These are phyloP conservation scores for Thereva unica DNA, from an alignment of 2,888 invertebrate species.

Conservation along the genomic window DNA sequence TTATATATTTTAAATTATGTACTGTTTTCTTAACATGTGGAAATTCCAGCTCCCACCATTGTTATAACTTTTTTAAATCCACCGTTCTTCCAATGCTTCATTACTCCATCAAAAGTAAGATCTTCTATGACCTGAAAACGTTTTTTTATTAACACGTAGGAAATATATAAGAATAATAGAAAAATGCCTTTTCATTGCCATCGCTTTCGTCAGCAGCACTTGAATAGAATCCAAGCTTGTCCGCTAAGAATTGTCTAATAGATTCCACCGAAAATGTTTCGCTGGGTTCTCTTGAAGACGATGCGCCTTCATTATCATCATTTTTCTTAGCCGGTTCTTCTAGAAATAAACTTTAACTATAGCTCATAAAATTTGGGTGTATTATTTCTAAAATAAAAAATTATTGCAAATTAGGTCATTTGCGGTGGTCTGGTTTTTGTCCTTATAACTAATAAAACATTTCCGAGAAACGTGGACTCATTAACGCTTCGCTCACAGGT, in stretches of 20 bases:
- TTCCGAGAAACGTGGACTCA: too few relatives aligned
- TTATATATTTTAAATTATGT: neutral
- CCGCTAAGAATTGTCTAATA: constrained; percentile 32
- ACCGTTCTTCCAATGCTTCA: constrained; percentile 72
- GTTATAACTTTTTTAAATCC: constrained; percentile 86
- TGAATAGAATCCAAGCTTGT: constrained; percentile 36
- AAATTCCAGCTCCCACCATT: constrained; percentile 95
- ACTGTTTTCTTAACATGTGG: constrained; percentile 75
- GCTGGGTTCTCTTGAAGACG: neutral
- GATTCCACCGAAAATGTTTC: constrained; percentile 33
- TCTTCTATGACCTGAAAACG: constrained; percentile 67
- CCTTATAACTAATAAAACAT: too few relatives aligned
- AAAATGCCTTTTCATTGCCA: constrained; percentile 22
- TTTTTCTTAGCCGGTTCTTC: neutral
- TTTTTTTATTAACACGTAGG: neutral
- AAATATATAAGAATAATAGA: neutral
- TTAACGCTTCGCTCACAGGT: too few relatives aligned
- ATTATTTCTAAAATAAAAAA: neutral
- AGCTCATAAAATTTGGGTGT: neutral
- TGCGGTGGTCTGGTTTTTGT: too few relatives aligned
- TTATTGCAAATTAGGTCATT: neutral
- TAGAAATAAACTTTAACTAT: neutral
- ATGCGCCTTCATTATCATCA: neutral
- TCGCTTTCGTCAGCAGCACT: constrained; percentile 7
- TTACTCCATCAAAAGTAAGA: constrained; percentile 74